Evolutionary conservation across 2,888 invertebrate species (phyloP).

Genomic region (Octodonta nipae): DNA sequence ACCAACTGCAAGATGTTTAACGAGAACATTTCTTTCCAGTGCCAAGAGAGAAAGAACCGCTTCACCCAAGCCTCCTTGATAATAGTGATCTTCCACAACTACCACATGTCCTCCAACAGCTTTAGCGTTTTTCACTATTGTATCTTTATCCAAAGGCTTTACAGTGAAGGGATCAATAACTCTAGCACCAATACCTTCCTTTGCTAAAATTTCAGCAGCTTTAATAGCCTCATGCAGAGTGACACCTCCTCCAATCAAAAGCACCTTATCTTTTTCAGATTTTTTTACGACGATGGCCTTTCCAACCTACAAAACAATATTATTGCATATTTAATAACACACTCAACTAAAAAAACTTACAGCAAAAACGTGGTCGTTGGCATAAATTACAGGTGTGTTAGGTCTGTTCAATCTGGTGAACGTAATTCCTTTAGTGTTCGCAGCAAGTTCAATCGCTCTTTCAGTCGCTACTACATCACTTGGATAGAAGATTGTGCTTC

Average conservation of each 20-base stretch:
- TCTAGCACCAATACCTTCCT: conserved; percentile 58
- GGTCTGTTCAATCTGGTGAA: conserved; percentile 94
- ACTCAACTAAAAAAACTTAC: conserved; percentile 30
- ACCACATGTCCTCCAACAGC: conserved; percentile 70
- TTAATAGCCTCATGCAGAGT: conserved; percentile 82
- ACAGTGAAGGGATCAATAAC: conserved; percentile 92
- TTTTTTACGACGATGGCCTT: conserved; percentile 67
- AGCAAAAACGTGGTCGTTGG: conserved; percentile 68
- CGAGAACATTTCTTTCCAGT: conserved; percentile 51
- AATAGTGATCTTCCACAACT: conserved; percentile 95
- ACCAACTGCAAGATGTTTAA: conserved; percentile 68
- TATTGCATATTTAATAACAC: not conserved
- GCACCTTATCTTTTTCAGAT: conserved; percentile 61
- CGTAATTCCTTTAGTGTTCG: conserved; percentile 82
- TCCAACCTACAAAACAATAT: conserved; percentile 48
- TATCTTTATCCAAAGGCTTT: conserved; percentile 79
- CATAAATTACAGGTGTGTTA: conserved; percentile 73
- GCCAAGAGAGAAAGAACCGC: conserved; percentile 77
- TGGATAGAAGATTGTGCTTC: conserved; percentile 65
- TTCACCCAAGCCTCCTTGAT: conserved; percentile 91
- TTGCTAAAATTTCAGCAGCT: conserved; percentile 64
- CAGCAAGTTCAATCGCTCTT: conserved; percentile 87
- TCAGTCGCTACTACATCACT: conserved; percentile 91
- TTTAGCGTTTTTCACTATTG: conserved; percentile 62
- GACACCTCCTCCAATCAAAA: conserved; percentile 85